These are phyloP conservation scores for Mystacornis crossleyi DNA, from an alignment of 2,113 vertebrate genomes.

Conservation along the genomic window DNA sequence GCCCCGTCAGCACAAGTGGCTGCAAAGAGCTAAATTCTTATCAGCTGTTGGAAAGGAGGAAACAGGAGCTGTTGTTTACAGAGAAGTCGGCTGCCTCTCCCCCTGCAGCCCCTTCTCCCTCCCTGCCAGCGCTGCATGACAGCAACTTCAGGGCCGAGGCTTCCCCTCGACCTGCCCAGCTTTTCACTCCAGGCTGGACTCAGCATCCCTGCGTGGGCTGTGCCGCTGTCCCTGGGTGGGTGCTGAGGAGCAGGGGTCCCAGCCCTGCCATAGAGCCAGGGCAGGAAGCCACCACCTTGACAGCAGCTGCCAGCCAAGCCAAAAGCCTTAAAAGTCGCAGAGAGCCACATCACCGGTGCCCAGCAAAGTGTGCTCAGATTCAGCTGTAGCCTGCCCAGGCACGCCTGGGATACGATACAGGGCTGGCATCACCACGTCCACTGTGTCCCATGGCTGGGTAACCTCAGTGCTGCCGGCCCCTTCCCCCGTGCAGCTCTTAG, in stretches of 20 bases:
- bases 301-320: background rate
- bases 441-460: rapidly evolving
- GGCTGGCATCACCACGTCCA: background rate
- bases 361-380: background rate
- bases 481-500: background rate
- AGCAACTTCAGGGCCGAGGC: background rate
- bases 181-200: background rate
- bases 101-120: background rate
- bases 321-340: background rate
- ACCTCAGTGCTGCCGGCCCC: rapidly evolving
- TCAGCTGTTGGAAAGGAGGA: conserved; percentile 78
- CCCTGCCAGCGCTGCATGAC: background rate
- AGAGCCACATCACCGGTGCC: background rate
- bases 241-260: background rate
- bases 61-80: conserved; percentile 74
- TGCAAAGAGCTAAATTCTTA: conserved; percentile 77
- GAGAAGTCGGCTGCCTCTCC: conserved; percentile 50
- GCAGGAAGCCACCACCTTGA: background rate
- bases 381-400: background rate
- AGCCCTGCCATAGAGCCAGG: rapidly evolving
- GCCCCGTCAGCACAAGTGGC: conserved; percentile 82
- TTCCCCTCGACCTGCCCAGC: background rate
- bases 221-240: rapidly evolving
- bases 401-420: rapidly evolving
- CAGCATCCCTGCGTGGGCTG: background rate